phyloP scores from a whole-genome alignment of 2,888 invertebrate genomes.

The Machimus atricapillus region DNA sequence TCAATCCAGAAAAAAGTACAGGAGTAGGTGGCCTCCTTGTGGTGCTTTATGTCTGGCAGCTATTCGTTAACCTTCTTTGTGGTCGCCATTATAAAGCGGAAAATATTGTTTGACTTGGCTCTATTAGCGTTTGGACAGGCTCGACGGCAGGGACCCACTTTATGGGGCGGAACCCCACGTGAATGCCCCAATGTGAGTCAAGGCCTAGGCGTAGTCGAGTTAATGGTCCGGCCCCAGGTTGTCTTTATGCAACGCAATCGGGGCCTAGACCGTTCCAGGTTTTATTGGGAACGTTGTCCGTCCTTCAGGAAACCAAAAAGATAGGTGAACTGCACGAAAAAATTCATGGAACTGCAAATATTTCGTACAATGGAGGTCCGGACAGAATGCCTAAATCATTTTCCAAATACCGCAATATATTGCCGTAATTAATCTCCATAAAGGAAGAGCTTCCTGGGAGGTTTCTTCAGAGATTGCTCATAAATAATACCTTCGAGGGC shows the following conservation, averaged over 20 bases:
- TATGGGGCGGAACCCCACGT: background rate
- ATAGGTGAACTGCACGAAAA: background rate
- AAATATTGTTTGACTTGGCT: conserved; percentile 36
- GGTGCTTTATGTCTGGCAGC: conserved; percentile 13
- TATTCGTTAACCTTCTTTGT: conserved; percentile 31
- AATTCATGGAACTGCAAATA: background rate
- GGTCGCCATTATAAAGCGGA: conserved; percentile 25
- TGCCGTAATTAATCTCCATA: conserved; percentile 26
- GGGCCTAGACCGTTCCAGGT: background rate
- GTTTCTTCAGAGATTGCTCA: background rate
- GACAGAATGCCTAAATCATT: background rate
- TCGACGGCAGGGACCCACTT: background rate
- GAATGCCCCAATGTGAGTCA: background rate
- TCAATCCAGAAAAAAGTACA: background rate
- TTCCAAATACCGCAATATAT: conserved; percentile 19
- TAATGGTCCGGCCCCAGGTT: background rate
- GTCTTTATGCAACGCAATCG: background rate
- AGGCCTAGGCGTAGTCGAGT: background rate
- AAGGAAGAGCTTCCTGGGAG: conserved; percentile 19
- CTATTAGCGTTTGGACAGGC: conserved; percentile 7
- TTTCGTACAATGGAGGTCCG: background rate
- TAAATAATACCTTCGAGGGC: conserved; percentile 14
- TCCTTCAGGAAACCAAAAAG: background rate
- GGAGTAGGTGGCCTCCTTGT: background rate
- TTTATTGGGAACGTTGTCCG: background rate